phyloP scores from a whole-genome alignment of 2,113 vertebrate species.

The Phasianus colchicus region DNA sequence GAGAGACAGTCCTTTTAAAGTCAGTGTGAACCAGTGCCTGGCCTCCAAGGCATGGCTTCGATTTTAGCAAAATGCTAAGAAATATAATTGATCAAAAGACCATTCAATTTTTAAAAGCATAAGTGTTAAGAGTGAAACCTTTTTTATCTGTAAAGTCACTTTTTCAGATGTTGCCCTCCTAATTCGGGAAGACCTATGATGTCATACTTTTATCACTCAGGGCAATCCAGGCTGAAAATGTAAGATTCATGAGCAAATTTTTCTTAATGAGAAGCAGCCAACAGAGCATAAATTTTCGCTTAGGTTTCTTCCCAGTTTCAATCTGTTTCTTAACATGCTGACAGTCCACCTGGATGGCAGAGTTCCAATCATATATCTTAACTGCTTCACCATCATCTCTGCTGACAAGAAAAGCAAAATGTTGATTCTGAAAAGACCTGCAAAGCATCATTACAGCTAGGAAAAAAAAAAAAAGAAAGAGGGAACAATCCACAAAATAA shows the following conservation, averaged over 20 bases:
- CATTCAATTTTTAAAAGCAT: background rate
- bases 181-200: background rate
- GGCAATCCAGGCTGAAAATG: constrained; percentile 5
- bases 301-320: constrained; percentile 6
- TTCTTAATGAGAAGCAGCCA: constrained; percentile 25
- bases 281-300: constrained; percentile 39
- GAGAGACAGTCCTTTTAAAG: background rate
- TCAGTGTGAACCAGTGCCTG: background rate
- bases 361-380: background rate
- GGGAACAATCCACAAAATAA: background rate
- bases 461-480: background rate
- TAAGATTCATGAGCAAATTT: background rate
- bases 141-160: background rate
- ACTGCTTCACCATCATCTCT: constrained; percentile 13
- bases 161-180: background rate
- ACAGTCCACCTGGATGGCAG: constrained; percentile 42
- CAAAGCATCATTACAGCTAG: constrained; percentile 22
- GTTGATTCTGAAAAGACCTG: constrained; percentile 58
- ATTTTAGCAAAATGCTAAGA: background rate
- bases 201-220: background rate
- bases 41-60: background rate
- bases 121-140: fast-evolving
- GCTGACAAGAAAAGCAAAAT: constrained; percentile 56
- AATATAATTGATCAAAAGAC: background rate
- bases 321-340: constrained; percentile 5